Percentiles rank a stretch among this genome's conserved stretches.
phyloP scores from a whole-genome alignment of 2,888 invertebrate genomes.

The Horisme vitalbata region DNA sequence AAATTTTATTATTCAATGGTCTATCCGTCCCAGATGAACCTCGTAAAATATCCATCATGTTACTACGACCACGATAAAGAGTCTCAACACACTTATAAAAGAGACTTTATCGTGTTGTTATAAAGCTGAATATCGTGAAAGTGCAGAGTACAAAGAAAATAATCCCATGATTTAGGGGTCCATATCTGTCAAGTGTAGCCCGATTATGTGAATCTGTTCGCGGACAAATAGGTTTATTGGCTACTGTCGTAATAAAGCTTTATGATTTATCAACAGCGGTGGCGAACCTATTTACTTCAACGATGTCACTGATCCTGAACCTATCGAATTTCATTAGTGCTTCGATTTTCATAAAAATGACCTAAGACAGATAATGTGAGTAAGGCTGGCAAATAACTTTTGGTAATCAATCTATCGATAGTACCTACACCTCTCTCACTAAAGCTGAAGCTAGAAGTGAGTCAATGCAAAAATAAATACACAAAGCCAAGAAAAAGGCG shows the following conservation, averaged over 20 bases:
- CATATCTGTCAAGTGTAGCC: conserved; percentile 66
- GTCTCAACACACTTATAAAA: conserved; percentile 31
- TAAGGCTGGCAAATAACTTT: too few relatives aligned
- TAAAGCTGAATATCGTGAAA: conserved; percentile 38
- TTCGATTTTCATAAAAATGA: conserved; percentile 12
- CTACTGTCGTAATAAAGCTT: conserved; percentile 67
- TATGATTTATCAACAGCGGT: conserved; percentile 62
- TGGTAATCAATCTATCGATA: too few relatives aligned
- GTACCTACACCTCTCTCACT: too few relatives aligned
- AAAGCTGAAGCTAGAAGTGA: too few relatives aligned
- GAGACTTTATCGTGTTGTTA: conserved; percentile 26
- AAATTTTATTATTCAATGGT: conserved; percentile 50
- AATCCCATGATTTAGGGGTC: conserved; percentile 67
- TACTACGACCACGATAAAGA: conserved; percentile 48
- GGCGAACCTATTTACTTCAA: conserved; percentile 46
- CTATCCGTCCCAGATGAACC: conserved; percentile 48
- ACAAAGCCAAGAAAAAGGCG: too few relatives aligned
- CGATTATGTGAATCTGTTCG: conserved; percentile 72
- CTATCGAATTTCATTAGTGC: conserved; percentile 38
- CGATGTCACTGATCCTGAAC: conserved; percentile 45
- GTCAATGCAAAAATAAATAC: too few relatives aligned
- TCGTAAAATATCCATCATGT: conserved; percentile 59
- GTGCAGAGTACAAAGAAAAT: conserved; percentile 58
- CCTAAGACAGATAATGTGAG: not conserved
- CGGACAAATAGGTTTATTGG: conserved; percentile 78